Conservation (phyloP, 1,140 invertebrate species). For the Drosophila azteca region DNA sequence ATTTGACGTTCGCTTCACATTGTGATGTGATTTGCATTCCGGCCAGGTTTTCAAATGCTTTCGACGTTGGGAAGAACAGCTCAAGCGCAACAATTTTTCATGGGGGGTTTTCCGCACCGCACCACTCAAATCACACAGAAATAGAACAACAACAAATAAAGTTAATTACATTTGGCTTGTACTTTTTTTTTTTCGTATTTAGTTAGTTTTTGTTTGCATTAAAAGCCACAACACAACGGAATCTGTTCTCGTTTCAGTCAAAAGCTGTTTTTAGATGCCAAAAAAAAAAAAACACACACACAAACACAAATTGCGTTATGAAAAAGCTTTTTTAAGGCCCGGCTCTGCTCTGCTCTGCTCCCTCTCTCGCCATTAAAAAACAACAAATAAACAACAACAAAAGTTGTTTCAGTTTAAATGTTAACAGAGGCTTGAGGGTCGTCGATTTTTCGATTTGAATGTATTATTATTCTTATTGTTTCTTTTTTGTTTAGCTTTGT, state of each 20-base stretch:
- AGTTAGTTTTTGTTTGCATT: constrained; percentile 17
- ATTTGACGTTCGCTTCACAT: constrained; percentile 1
- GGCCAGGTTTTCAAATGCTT: constrained; percentile 43
- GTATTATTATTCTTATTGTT: constrained; percentile 1
- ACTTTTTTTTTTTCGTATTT: constrained; percentile 11
- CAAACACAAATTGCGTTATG: constrained; percentile 20
- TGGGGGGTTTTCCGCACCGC: constrained; percentile 28
- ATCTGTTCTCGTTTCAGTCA: constrained; percentile 48
- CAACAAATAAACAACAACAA: constrained; percentile 19
- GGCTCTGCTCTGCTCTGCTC: constrained; percentile 21
- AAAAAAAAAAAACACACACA: constrained; percentile 22
- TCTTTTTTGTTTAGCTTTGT: too few relatives aligned
- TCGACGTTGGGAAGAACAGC: constrained; percentile 23
- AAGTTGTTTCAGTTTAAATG: constrained; percentile 54
- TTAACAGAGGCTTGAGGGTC: constrained; percentile 46
- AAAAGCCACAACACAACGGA: constrained; percentile 19
- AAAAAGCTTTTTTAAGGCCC: constrained; percentile 55
- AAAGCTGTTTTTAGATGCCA: constrained; percentile 26
- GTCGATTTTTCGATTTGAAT: constrained; percentile 21
- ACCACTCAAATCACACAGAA: neutral
- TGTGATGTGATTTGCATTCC: constrained; percentile 15
- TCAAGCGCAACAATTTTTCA: constrained; percentile 64
- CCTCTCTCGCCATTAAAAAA: too few relatives aligned
- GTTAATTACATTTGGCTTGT: constrained; percentile 38
- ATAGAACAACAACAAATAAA: constrained; percentile 28